Evolutionary conservation across 2,888 invertebrate genomes (phyloP), one percentile per base, ranked within the genome.

Genomic region (Dryobotodes eremita): DNA sequence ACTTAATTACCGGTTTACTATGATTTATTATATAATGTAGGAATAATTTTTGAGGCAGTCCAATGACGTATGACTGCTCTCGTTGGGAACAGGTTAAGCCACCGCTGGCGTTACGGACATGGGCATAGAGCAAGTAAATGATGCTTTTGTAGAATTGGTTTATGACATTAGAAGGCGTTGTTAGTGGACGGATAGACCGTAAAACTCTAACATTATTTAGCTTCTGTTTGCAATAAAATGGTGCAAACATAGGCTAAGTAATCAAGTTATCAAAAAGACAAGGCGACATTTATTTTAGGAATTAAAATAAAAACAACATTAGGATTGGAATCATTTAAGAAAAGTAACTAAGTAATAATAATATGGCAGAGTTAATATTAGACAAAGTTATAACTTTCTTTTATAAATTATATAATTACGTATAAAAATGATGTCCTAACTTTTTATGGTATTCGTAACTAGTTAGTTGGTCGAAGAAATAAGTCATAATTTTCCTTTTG

Each of bases 1-100:
- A 95, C 95, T 96, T 97, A 97, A 97, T 97, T 97, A 96, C 96
- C 91, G 95, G 96, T 94, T 95, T 95, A 96, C 95, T 95, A 96
- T 97, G 96, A 97, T 97, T 97, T 97, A 97, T 96, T 95, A 93
- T 95, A 94, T 95, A 95, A 96, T 94, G 94, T 92, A 90, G 94
- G 96, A 95, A 96, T 96, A 95, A 95, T 96, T 96, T 95, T 95
- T 92, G 92, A 95, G 94, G 92, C 94, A 86, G 93, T 75, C 93
- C 95, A 94, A 95, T 96, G 96, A 96, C 96, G 96, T 96, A 96
- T 95, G 94, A 94, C 95, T 94, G 92, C 92, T 93, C 94, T 93
- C 92, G 91, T 90, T 69, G 81, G 86, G 92, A 96, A 96, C 96
- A 93, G 95, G 96, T 96, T 94, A 89, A 83, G 85, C 84, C 86